Evolutionary conservation across 1,140 invertebrate genomes (phyloP).

Genomic region (Drosophila varians): DNA sequence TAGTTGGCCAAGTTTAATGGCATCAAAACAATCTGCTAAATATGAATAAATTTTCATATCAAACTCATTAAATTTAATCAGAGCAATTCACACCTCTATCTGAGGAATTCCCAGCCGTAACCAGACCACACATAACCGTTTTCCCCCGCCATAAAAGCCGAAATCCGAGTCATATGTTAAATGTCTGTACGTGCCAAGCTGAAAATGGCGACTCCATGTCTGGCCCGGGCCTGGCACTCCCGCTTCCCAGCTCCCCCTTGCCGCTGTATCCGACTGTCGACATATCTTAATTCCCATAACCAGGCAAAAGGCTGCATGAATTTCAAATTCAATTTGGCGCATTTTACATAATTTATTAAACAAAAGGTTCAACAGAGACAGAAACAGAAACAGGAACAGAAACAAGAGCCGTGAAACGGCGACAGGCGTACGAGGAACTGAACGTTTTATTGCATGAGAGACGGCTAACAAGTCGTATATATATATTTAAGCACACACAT

Average conservation of each 20-base stretch:
- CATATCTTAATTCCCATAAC: constrained; percentile 81
- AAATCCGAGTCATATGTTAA: constrained; percentile 50
- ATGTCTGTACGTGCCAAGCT: constrained; percentile 53
- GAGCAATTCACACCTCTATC: constrained; percentile 33
- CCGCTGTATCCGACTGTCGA: constrained; percentile 44
- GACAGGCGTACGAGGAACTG: constrained; percentile 37
- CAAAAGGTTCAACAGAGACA: constrained; percentile 61
- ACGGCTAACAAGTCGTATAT: constrained; percentile 50
- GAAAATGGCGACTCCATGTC: constrained; percentile 42
- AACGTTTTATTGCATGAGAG: constrained; percentile 76
- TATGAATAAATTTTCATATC: constrained; percentile 39
- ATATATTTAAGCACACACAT: neutral
- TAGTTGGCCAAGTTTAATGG: constrained; percentile 8
- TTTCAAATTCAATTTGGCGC: constrained; percentile 82
- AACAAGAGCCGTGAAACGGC: constrained; percentile 5
- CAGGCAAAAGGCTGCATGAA: constrained; percentile 76
- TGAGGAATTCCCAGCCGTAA: neutral
- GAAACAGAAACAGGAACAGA: constrained; percentile 42
- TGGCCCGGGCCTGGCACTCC: constrained; percentile 14
- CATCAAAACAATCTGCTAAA: constrained; percentile 9
- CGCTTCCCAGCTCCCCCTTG: constrained; percentile 4
- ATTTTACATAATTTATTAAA: constrained; percentile 82
- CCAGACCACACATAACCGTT: constrained; percentile 31
- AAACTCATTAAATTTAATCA: constrained; percentile 38
- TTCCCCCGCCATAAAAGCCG: constrained; percentile 12